Conservation (phyloP, 2,113 vertebrate species). For the Suncus etruscus region DNA sequence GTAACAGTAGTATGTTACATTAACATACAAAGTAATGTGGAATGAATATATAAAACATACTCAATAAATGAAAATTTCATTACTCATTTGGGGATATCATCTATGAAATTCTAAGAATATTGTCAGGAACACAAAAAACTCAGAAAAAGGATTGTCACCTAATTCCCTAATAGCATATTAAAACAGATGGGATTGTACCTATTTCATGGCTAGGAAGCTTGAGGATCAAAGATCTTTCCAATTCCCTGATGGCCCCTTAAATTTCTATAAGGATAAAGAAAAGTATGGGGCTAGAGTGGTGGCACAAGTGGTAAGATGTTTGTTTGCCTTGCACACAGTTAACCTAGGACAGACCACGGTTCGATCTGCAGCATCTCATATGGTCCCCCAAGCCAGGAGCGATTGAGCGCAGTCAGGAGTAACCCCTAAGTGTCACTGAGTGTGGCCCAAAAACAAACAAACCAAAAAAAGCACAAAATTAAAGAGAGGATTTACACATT, state of each 20-base stretch:
- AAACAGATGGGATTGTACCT: background rate
- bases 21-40: background rate
- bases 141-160: constrained; percentile 18
- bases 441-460: too few species aligned
- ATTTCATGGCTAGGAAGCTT: background rate
- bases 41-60: background rate
- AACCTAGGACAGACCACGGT: too few species aligned
- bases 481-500: constrained; percentile 56
- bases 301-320: too few species aligned
- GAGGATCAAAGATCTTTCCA: constrained; percentile 55
- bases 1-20: background rate
- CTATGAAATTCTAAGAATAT: constrained; percentile 39
- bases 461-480: constrained; percentile 20
- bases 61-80: constrained; percentile 1
- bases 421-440: too few species aligned
- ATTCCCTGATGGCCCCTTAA: constrained; percentile 43
- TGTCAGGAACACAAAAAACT: constrained; percentile 30
- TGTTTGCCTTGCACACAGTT: too few species aligned
- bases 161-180: constrained; percentile 27
- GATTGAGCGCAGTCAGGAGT: too few species aligned
- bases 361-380: too few species aligned
- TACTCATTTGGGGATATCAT: background rate
- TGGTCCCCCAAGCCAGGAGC: too few species aligned
- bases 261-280: constrained; percentile 38
- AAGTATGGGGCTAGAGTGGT: too few species aligned